Base-by-base conservation (phyloP, 2,888 invertebrate species). In the Trichacis sp. region DNA sequence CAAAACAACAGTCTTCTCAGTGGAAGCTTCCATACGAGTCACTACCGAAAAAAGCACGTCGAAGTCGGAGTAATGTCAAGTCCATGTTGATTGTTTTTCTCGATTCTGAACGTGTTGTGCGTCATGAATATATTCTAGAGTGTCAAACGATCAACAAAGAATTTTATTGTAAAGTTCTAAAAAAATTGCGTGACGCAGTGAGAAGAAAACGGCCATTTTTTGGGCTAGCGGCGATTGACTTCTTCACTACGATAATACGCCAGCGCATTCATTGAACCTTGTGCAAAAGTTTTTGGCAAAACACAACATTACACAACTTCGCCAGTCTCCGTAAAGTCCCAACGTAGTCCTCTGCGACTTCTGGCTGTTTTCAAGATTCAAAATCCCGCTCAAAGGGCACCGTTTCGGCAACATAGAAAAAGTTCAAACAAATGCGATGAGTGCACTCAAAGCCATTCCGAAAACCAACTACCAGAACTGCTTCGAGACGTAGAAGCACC, bases 1-100 rank as follows among this genome's bases (percentile, higher is more conserved):
- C 68, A 42, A 69, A 50, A 14, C 2, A 2, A 4, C 66, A 72
- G 42, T 72, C 62, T 50, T 65, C 63, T 24, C 66, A 70, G 46
- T 70, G 71, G 69, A 63, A 67, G 50, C 40, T 6, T 1, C 12
- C 18, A 17, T 12, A 11, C n/a, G 49, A 30, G n/a, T 59, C 66
- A 43, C 33, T 56, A 47, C 62, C 55, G 45, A 63, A 69, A 54
- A 64, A 64, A 50, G 62, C 61, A 46, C 64, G 62, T 17, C 65
- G 67, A 56, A 64, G 51, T 61, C 59, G 61, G 11, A 62, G 49
- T 17, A 60, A 65, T 19, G 46, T 65, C 30, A 61, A 68, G 40
- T 12, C 15, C 19, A 46, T 62, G 58, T 8, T 63, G 40, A 66
- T 38, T 56, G 48, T 46, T 47, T 69, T 68, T 53, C 63, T 66